phyloP scores from a whole-genome alignment of 1,140 invertebrate species.

The Formica selysi region DNA sequence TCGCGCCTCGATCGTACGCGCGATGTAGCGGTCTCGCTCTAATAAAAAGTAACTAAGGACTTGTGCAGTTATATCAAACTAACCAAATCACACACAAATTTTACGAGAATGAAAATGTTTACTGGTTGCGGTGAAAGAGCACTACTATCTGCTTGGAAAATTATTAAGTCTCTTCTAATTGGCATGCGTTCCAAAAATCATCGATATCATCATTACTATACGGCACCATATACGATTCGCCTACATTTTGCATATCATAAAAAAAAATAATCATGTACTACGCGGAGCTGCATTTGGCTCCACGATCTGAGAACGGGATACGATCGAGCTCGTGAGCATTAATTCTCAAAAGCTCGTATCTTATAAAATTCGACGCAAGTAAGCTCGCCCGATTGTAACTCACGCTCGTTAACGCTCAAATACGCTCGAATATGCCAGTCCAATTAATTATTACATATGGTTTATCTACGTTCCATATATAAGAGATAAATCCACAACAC shows the following conservation, averaged over 20 bases:
- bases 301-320: slow-evolving; percentile 10
- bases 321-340: background rate
- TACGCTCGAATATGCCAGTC: background rate
- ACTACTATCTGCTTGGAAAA: slow-evolving; percentile 86
- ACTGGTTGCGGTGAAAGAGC: slow-evolving; percentile 86
- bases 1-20: slow-evolving; percentile 53
- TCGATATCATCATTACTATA: slow-evolving; percentile 84
- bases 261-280: slow-evolving; percentile 71
- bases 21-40: slow-evolving; percentile 76
- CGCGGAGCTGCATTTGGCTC: slow-evolving; percentile 46
- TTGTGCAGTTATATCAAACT: slow-evolving; percentile 87
- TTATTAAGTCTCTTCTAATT: slow-evolving; percentile 85
- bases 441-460: slow-evolving; percentile 33
- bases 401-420: slow-evolving; percentile 27
- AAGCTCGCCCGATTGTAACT: slow-evolving; percentile 30
- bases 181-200: slow-evolving; percentile 86
- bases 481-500: slow-evolving; percentile 10
- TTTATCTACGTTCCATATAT: slow-evolving; percentile 26
- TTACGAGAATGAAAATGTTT: slow-evolving; percentile 71
- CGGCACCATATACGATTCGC: slow-evolving; percentile 80
- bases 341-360: background rate
- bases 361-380: slow-evolving; percentile 12
- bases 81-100: slow-evolving; percentile 80
- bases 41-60: slow-evolving; percentile 80
- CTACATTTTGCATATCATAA: slow-evolving; percentile 81